phyloP scores from a whole-genome alignment of 2,888 invertebrate genomes.

The Parnassius orleans region DNA sequence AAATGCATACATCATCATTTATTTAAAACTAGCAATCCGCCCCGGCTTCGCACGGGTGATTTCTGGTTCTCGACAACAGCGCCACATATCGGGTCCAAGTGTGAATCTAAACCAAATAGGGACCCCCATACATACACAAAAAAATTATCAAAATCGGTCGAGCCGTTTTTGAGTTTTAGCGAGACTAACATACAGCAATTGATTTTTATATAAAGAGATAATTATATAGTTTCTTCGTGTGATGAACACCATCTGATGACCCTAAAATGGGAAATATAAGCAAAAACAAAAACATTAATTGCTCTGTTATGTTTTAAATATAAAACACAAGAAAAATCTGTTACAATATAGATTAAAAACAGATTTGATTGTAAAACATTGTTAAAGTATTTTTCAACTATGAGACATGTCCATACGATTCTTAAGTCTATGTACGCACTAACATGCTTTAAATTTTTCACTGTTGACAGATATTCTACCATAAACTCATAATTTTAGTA shows the following conservation, averaged over 20 bases:
- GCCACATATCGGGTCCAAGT: too few relatives aligned
- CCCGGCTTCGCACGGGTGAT: too few relatives aligned
- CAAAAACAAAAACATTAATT: not conserved
- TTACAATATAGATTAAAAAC: not conserved
- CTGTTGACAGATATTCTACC: slow-evolving; percentile 14
- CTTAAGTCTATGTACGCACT: slow-evolving; percentile 11
- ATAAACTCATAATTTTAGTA: not conserved
- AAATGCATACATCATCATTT: too few relatives aligned
- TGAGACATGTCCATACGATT: slow-evolving; percentile 24
- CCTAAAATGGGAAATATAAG: not conserved
- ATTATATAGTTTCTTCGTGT: not conserved
- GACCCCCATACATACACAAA: too few relatives aligned
- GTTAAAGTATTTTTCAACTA: not conserved
- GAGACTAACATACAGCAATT: too few relatives aligned
- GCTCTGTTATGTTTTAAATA: not conserved
- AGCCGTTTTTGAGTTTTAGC: too few relatives aligned
- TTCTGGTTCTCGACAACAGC: too few relatives aligned
- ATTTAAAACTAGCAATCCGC: too few relatives aligned
- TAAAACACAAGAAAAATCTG: not conserved
- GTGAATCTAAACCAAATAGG: too few relatives aligned
- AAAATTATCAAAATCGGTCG: too few relatives aligned
- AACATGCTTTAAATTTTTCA: slow-evolving; percentile 5
- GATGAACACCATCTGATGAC: not conserved
- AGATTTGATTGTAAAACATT: too few relatives aligned
- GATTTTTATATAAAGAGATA: too few relatives aligned